Evolutionary conservation across 2,113 vertebrate species (phyloP).

Genomic region (Nasalis larvatus): DNA sequence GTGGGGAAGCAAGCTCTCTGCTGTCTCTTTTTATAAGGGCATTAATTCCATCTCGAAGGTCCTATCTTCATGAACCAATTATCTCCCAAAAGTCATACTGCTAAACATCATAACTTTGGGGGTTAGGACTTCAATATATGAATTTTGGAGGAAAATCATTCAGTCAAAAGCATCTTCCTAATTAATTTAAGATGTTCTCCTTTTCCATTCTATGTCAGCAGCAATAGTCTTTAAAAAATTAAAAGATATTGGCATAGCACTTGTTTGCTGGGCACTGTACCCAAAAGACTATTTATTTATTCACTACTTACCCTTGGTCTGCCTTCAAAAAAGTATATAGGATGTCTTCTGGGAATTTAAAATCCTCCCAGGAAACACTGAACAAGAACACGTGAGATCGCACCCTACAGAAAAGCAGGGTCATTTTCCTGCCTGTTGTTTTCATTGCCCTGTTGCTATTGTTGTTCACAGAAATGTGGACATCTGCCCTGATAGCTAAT

Average conservation of each 20-base stretch:
- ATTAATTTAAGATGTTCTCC: not conserved
- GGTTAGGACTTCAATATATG: not conserved
- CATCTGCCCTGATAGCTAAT: not conserved
- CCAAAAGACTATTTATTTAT: slow-evolving; percentile 24
- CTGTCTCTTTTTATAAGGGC: not conserved
- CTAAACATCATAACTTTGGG: not conserved
- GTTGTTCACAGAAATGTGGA: not conserved
- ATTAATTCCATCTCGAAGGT: not conserved
- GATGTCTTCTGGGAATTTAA: not conserved
- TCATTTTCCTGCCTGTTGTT: not conserved
- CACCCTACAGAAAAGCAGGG: not conserved
- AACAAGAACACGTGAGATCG: not conserved
- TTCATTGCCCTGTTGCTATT: not conserved
- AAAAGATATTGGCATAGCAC: not conserved
- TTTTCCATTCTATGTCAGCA: not conserved
- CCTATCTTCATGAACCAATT: not conserved
- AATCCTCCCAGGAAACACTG: not conserved
- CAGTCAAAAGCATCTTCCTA: not conserved
- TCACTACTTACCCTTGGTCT: slow-evolving; percentile 28
- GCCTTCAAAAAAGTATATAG: not conserved
- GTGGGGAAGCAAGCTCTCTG: not conserved
- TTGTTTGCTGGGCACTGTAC: slow-evolving; percentile 25
- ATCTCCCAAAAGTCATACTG: not conserved
- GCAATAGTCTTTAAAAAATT: not conserved
- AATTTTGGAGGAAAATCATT: not conserved